These are phyloP conservation scores for Solenodon paradoxus DNA, from an alignment of 2,113 vertebrate genomes.

Conservation along the genomic window DNA sequence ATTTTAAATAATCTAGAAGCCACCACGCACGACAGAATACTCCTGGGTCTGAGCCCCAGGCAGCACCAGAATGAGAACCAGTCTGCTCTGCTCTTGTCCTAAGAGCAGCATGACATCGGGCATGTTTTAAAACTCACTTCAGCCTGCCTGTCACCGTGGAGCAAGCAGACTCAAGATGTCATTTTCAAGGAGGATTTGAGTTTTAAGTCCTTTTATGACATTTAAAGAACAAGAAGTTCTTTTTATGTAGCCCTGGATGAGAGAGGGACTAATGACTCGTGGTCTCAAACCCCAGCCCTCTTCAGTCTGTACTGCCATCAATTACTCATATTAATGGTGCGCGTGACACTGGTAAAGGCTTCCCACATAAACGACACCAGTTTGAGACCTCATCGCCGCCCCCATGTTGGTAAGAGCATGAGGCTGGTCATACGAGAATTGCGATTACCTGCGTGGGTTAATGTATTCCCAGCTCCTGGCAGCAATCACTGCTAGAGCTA, in stretches of 20 bases:
- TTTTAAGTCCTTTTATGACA: not conserved
- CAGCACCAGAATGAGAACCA: not conserved
- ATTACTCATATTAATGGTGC: not conserved
- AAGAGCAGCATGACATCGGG: not conserved
- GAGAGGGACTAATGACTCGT: not conserved
- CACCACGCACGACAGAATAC: not conserved
- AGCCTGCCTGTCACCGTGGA: not conserved
- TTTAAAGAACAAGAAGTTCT: fast-evolving
- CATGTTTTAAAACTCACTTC: not conserved
- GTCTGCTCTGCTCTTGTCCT: not conserved
- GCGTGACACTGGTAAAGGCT: not conserved
- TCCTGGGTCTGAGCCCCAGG: not conserved
- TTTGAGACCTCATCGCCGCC: not conserved
- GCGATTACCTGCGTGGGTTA: fast-evolving
- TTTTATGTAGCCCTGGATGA: not conserved
- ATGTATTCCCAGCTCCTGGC: no score
- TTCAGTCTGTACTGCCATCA: not conserved
- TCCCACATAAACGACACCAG: not conserved
- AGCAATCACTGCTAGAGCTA: no score
- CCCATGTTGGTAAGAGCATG: not conserved
- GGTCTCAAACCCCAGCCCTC: not conserved
- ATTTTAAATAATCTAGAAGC: not conserved
- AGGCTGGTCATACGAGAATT: fast-evolving
- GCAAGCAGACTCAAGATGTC: not conserved
- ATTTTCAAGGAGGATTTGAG: not conserved